phyloP scores from a whole-genome alignment of 2,113 vertebrate genomes.

The Laterallus jamaicensis region DNA sequence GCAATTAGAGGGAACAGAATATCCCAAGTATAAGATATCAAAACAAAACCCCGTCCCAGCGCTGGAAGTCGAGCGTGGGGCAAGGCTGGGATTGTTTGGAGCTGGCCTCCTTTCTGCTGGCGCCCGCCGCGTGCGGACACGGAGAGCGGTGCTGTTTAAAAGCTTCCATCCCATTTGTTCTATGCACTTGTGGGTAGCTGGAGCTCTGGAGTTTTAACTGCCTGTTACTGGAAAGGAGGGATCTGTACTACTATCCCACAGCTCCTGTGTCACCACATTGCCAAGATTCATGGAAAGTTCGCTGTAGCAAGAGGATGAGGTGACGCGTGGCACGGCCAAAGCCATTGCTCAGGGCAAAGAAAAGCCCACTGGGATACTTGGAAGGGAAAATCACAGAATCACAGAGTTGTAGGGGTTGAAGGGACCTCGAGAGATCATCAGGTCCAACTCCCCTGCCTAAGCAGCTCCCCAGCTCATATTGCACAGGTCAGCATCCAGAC shows the following conservation, averaged over 20 bases:
- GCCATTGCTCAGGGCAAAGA: background rate
- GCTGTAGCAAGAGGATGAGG: background rate
- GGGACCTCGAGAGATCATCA: no score
- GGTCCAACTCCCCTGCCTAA: no score
- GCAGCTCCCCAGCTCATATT: no score
- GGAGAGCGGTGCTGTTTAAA: background rate
- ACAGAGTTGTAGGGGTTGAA: no score
- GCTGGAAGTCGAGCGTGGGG: background rate
- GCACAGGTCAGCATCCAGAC: no score
- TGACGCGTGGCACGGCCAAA: background rate
- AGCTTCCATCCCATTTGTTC: background rate
- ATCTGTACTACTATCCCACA: background rate
- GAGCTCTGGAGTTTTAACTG: background rate
- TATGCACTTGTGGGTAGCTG: background rate
- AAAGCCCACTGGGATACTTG: background rate
- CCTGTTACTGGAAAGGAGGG: background rate
- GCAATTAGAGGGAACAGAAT: background rate
- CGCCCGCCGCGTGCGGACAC: background rate
- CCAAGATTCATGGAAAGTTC: rapidly evolving
- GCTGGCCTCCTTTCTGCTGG: constrained; percentile 26
- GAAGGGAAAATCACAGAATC: background rate
- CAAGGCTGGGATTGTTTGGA: background rate
- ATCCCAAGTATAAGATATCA: background rate
- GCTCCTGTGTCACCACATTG: background rate
- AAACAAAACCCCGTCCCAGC: background rate